phyloP scores from a whole-genome alignment of 2,797 vertebrate genomes.

The Tadarida brasiliensis region DNA sequence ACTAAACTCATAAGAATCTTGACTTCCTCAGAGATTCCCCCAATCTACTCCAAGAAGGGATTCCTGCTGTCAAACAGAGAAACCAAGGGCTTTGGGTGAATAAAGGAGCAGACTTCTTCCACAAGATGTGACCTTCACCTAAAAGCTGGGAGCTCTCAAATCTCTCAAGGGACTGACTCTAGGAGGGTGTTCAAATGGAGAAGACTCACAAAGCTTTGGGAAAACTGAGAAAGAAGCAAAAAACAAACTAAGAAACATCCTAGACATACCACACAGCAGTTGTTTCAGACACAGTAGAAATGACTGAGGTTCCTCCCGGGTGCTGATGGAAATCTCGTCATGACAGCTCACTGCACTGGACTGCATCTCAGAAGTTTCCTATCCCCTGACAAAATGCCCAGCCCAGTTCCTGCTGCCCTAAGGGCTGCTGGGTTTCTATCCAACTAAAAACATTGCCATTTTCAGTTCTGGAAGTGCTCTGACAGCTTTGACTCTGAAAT shows the following conservation, averaged over 20 bases:
- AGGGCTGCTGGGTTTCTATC: neutral
- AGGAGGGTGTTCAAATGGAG: neutral
- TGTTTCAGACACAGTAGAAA: neutral
- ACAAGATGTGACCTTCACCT: neutral
- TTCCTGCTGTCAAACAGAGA: neutral
- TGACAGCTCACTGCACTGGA: accelerated
- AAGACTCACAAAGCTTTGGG: neutral
- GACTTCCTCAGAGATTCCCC: neutral
- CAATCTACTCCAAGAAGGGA: neutral
- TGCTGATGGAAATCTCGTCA: neutral
- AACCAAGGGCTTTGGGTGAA: neutral
- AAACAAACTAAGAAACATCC: neutral
- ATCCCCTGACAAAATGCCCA: neutral
- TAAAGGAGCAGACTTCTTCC: neutral
- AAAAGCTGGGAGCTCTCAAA: neutral
- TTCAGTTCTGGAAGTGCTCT: neutral
- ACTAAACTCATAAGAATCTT: neutral
- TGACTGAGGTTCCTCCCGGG: neutral
- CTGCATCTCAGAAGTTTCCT: neutral
- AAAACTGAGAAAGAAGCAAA: neutral
- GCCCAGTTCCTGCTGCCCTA: neutral
- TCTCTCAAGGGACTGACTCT: neutral
- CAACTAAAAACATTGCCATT: neutral
- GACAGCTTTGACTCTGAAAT: neutral
- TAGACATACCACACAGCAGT: neutral